These are phyloP conservation scores for Penaeus indicus DNA, from an alignment of 1,140 invertebrate species.

Conservation along the genomic window DNA sequence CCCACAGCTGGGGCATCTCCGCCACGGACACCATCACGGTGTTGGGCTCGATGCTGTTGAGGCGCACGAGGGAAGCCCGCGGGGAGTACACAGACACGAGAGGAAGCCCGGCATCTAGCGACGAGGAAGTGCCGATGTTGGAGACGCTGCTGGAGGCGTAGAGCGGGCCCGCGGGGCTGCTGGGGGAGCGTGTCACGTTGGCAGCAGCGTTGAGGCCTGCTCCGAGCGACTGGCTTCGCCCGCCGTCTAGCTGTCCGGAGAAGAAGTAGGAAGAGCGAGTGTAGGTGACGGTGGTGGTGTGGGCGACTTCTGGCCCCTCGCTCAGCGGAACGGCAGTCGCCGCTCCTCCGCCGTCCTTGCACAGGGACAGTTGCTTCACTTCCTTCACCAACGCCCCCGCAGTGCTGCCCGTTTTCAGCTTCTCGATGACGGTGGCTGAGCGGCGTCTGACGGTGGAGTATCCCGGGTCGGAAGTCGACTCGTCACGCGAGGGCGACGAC, in stretches of 20 bases:
- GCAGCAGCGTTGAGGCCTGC: conserved; percentile 65
- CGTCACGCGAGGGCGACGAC: conserved; percentile 50
- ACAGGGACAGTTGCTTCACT: conserved; percentile 60
- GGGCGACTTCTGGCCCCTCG: conserved; percentile 53
- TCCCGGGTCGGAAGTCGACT: conserved; percentile 34
- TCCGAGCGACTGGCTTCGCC: conserved; percentile 64
- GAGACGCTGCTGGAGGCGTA: conserved; percentile 63
- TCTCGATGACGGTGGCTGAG: conserved; percentile 64
- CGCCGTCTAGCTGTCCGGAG: conserved; percentile 61
- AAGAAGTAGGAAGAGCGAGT: conserved; percentile 65
- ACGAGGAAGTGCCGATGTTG: conserved; percentile 63
- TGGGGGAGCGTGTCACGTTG: conserved; percentile 39
- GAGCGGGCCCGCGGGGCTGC: conserved; percentile 58
- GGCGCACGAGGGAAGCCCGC: conserved; percentile 67
- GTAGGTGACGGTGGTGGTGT: conserved; percentile 64
- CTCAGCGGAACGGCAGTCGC: conserved; percentile 48
- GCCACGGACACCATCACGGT: conserved; percentile 68
- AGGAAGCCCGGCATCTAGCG: conserved; percentile 64
- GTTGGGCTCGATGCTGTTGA: conserved; percentile 68
- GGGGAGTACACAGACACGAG: conserved; percentile 64
- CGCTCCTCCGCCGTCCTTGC: conserved; percentile 46
- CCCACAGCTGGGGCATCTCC: conserved; percentile 67
- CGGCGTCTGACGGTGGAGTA: conserved; percentile 62
- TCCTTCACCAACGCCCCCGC: conserved; percentile 61
- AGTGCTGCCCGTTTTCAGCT: conserved; percentile 51